phyloP scores from a whole-genome alignment of 1,140 invertebrate species.

The Neocloeon triangulifer region DNA sequence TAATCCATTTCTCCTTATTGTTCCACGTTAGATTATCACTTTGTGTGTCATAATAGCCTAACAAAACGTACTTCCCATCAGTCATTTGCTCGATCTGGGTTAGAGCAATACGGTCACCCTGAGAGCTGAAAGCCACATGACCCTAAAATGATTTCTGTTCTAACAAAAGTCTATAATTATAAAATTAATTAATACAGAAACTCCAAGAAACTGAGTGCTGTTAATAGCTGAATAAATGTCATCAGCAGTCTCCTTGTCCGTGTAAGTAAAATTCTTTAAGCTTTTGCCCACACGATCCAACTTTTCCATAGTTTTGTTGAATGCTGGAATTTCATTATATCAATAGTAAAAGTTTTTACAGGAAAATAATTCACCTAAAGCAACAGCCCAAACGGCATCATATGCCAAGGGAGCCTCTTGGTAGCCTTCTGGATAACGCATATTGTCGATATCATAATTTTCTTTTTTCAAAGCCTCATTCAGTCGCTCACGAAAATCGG shows the following conservation, averaged over 20 bases:
- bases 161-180: too few species aligned
- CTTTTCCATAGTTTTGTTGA: conserved; percentile 87
- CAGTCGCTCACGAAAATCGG: conserved; percentile 34
- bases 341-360: conserved; percentile 2
- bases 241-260: conserved; percentile 79
- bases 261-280: conserved; percentile 94
- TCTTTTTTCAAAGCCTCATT: conserved; percentile 52
- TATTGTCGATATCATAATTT: conserved; percentile 59
- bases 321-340: conserved; percentile 38
- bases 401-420: conserved; percentile 96
- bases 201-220: conserved; percentile 88
- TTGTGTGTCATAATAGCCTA: conserved; percentile 93
- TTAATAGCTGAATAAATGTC: conserved; percentile 95
- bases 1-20: conserved; percentile 71
- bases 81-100: conserved; percentile 96
- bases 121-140: conserved; percentile 82
- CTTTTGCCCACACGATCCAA: conserved; percentile 51
- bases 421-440: conserved; percentile 77
- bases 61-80: conserved; percentile 78
- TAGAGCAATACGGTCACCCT: conserved; percentile 94
- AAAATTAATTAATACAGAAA: conserved; percentile 83
- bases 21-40: conserved; percentile 88
- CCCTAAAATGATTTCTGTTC: conserved; percentile 33
- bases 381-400: conserved; percentile 96
- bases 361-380: conserved; percentile 37